Conservation (phyloP, 2,113 vertebrate species). For the Holacanthus passer region DNA sequence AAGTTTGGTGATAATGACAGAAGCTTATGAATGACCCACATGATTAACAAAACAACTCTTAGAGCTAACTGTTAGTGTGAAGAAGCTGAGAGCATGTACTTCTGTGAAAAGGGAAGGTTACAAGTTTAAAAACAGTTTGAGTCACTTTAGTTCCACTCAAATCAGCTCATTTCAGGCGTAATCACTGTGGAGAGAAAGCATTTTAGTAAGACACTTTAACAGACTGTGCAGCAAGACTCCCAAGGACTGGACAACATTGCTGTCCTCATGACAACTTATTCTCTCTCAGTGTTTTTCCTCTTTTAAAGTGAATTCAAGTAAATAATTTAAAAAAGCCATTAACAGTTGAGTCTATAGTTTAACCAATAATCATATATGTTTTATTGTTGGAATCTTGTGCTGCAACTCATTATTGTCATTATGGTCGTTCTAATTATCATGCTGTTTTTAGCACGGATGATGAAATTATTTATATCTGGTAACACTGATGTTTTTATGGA, state of each 20-base stretch:
- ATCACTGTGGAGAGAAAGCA: constrained; percentile 47
- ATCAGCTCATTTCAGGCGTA: constrained; percentile 7
- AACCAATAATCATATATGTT: neutral
- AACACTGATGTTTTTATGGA: constrained; percentile 14
- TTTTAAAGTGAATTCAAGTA: constrained; percentile 9
- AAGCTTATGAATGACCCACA: neutral
- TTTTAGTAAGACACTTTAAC: constrained; percentile 39
- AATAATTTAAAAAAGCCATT: neutral
- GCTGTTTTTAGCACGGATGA: neutral
- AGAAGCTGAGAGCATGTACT: neutral
- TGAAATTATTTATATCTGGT: neutral
- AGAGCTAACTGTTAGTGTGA: neutral
- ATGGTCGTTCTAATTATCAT: neutral
- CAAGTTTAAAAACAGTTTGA: constrained; percentile 3
- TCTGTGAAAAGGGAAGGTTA: constrained; percentile 30
- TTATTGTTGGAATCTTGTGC: neutral
- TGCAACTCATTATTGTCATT: neutral
- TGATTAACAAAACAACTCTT: neutral
- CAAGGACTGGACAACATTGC: constrained; percentile 12
- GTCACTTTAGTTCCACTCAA: neutral
- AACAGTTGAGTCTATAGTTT: neutral
- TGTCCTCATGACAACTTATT: constrained; percentile 14
- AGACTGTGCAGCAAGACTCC: constrained; percentile 70
- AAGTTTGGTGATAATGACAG: neutral
- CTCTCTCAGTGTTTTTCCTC: neutral